Conservation (phyloP, 2,113 vertebrate genomes). For the Rattus rattus region DNA sequence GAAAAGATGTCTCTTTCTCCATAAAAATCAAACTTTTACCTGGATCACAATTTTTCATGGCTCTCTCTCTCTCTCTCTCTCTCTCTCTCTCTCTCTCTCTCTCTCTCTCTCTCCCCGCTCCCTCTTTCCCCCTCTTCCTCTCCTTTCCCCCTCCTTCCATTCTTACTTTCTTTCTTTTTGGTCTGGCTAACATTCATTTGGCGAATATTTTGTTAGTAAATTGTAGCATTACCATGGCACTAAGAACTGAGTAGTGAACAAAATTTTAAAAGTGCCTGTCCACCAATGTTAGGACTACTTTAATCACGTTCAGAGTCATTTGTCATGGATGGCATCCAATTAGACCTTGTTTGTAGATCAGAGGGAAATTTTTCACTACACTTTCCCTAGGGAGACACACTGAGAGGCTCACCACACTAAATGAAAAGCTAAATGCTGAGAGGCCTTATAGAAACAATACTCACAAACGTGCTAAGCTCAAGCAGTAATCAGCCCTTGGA, state of each 20-base stretch:
- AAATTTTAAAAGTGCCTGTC: background rate
- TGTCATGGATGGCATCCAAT: background rate
- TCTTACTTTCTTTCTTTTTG: background rate
- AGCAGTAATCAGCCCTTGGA: background rate
- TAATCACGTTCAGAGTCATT: background rate
- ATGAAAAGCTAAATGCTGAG: slow-evolving; percentile 20
- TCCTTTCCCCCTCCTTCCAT: background rate
- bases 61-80: no score
- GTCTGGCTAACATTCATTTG: background rate
- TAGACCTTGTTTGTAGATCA: slow-evolving; percentile 29
- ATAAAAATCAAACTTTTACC: background rate
- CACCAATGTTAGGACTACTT: background rate
- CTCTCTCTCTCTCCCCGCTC: background rate
- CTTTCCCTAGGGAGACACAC: background rate
- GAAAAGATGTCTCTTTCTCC: background rate
- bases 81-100: no score
- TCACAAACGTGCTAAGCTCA: background rate
- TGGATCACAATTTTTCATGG: background rate
- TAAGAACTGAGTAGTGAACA: background rate
- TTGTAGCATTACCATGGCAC: background rate
- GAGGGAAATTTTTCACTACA: background rate
- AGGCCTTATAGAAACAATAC: background rate
- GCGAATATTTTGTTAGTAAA: background rate
- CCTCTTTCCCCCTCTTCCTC: fast-evolving
- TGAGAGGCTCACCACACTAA: background rate